A percentile compares a stretch with the other conserved stretches of the same genome.
phyloP scores from a whole-genome alignment of 2,888 invertebrate genomes.

The Ormia ochracea region DNA sequence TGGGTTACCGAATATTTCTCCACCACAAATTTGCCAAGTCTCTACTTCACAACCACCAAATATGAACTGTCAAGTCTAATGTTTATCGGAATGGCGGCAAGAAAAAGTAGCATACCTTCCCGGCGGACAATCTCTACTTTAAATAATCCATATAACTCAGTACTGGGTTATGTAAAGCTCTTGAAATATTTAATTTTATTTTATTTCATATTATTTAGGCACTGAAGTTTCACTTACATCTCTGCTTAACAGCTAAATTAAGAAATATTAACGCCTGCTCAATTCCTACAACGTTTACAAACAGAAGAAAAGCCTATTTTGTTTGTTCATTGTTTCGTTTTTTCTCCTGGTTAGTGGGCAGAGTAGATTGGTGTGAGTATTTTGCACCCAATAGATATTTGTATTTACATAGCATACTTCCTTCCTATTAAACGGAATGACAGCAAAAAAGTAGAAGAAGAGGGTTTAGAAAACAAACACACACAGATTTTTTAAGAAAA shows the following conservation, averaged over 20 bases:
- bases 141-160: no score
- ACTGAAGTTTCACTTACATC: background rate
- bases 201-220: no score
- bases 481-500: constrained; percentile 16
- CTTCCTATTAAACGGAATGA: constrained; percentile 63
- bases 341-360: background rate
- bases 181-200: no score
- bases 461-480: constrained; percentile 10
- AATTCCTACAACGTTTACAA: constrained; percentile 21
- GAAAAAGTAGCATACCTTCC: no score
- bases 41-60: no score
- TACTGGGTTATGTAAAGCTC: no score
- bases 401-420: constrained; percentile 66
- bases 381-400: constrained; percentile 38
- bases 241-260: background rate
- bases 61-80: no score
- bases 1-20: no score
- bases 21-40: no score
- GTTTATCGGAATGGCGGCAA: no score
- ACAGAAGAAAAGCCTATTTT: constrained; percentile 16
- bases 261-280: constrained; percentile 28
- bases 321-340: constrained; percentile 38
- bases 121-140: no score
- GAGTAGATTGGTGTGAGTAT: constrained; percentile 5
- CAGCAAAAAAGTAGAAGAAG: background rate